Percentiles rank a stretch among this genome's conserved stretches.
These are phyloP conservation scores for Triops longicaudatus DNA, from an alignment of 1,140 invertebrate species.

Conservation along the genomic window DNA sequence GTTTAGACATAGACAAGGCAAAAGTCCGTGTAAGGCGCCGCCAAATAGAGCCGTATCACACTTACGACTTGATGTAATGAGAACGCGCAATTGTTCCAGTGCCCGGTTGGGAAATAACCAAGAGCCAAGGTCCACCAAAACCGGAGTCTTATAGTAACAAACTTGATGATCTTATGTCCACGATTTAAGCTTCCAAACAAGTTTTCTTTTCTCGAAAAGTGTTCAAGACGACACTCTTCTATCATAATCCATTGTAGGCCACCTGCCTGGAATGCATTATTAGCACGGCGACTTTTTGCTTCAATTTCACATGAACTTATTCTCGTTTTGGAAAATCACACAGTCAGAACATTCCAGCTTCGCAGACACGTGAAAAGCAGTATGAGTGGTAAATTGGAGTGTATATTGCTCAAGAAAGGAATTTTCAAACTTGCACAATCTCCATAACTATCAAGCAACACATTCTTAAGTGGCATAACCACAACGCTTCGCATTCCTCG, in stretches of 20 bases:
- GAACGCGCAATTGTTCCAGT: background rate
- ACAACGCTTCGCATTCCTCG: no score
- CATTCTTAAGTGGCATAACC: no score
- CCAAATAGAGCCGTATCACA: slow-evolving; percentile 3
- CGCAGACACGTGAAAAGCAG: no score
- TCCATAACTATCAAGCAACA: no score
- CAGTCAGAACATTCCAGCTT: background rate
- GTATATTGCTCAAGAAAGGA: no score
- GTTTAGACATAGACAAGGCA: background rate
- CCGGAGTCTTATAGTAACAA: background rate
- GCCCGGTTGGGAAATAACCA: background rate
- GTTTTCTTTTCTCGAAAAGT: slow-evolving; percentile 10
- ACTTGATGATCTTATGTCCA: slow-evolving; percentile 6
- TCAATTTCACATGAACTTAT: no score
- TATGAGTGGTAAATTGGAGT: no score
- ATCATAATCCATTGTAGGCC: background rate
- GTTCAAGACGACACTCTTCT: slow-evolving; percentile 12
- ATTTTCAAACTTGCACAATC: no score
- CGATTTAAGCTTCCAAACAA: slow-evolving; percentile 4
- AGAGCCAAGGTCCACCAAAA: background rate
- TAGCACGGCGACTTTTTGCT: background rate
- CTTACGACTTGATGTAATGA: background rate
- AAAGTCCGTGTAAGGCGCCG: background rate
- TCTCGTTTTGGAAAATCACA: background rate
- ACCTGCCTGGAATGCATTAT: slow-evolving; percentile 6